A percentile compares a stretch with the other conserved stretches of the same genome.
Evolutionary conservation across 1,140 invertebrate species (phyloP).

Genomic region (Propsilocerus akamusi): DNA sequence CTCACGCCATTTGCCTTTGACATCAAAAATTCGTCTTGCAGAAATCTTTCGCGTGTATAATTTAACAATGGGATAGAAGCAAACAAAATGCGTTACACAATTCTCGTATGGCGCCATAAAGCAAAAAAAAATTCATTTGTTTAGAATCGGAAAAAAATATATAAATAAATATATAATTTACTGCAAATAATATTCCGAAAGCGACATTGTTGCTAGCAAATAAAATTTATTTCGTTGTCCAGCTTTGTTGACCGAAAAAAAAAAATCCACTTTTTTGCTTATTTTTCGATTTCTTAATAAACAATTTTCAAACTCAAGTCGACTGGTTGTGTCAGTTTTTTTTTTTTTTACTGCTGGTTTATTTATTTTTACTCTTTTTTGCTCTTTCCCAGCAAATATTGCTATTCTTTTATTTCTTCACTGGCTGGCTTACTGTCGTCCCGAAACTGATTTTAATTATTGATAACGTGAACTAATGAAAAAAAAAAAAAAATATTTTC

Average conservation of each 20-base stretch:
- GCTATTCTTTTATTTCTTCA: constrained; percentile 4
- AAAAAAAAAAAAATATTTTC: neutral
- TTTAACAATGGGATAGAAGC: no score
- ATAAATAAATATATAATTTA: no score
- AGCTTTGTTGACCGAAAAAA: neutral
- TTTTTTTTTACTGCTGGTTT: constrained; percentile 6
- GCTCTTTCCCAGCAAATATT: neutral
- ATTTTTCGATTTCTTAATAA: neutral
- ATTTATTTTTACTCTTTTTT: constrained; percentile 7
- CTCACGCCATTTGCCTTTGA: no score
- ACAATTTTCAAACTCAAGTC: neutral
- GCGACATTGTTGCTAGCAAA: no score
- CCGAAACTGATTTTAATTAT: constrained; percentile 3
- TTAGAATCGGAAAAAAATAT: no score
- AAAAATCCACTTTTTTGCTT: neutral
- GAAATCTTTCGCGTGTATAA: no score
- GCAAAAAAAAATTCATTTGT: no score
- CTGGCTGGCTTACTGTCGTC: neutral
- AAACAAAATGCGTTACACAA: no score
- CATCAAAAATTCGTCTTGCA: no score
- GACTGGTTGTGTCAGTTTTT: constrained; percentile 1
- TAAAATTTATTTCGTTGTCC: no score
- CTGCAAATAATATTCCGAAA: no score
- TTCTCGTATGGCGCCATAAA: no score
- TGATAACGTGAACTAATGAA: neutral